Evolutionary conservation across 2,888 invertebrate genomes (phyloP).

Genomic region (Cephonodes hylas): DNA sequence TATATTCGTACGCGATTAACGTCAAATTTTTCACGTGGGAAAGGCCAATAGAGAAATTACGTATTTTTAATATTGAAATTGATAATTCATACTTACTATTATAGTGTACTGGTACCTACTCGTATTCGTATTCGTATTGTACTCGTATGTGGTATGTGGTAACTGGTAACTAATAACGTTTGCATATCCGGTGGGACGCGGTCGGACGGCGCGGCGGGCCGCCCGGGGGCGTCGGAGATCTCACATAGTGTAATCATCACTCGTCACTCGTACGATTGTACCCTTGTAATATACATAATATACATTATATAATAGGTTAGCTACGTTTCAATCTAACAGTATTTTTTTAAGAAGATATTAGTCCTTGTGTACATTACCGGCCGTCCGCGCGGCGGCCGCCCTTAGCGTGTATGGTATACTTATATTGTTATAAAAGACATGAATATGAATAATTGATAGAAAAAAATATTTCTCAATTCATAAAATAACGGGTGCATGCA

Average conservation of each 20-base stretch:
- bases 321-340: constrained; percentile 81
- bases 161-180: constrained; percentile 72
- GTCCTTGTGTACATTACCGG: constrained; percentile 78
- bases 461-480: constrained; percentile 76
- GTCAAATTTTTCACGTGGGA: constrained; percentile 78
- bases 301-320: constrained; percentile 77
- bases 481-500: constrained; percentile 79
- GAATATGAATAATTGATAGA: constrained; percentile 75
- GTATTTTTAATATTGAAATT: constrained; percentile 81
- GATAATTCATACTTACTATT: constrained; percentile 73
- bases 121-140: constrained; percentile 44
- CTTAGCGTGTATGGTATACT: constrained; percentile 76
- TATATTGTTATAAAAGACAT: constrained; percentile 78
- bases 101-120: constrained; percentile 19
- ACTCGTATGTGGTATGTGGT: constrained; percentile 58
- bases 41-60: constrained; percentile 80
- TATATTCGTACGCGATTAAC: constrained; percentile 78
- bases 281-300: constrained; percentile 72
- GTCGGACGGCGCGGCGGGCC: constrained; percentile 72
- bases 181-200: constrained; percentile 78
- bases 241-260: constrained; percentile 79
- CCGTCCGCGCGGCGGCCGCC: constrained; percentile 62
- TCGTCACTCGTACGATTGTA: constrained; percentile 76
- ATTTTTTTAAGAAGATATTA: constrained; percentile 82
- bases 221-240: constrained; percentile 77